Evolutionary conservation across 2,113 vertebrate species (phyloP).

Genomic region (Lampris incognitus): DNA sequence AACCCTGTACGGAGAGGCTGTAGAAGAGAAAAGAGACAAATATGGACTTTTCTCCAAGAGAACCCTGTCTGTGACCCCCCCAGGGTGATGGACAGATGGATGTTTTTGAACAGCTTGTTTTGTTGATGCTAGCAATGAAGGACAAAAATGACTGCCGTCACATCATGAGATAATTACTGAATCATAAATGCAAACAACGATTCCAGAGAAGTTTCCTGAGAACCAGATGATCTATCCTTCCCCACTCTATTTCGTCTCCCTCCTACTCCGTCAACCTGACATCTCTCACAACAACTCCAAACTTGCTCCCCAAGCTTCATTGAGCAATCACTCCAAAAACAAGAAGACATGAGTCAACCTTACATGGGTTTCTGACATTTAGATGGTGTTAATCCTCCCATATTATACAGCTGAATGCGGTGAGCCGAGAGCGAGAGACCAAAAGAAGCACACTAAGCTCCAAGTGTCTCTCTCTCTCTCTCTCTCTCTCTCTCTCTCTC

Average conservation of each 20-base stretch:
- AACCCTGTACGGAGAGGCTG: conserved; percentile 32
- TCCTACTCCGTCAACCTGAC: conserved; percentile 23
- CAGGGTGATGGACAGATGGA: conserved; percentile 30
- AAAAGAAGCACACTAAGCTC: not conserved
- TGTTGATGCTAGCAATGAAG: conserved; percentile 54
- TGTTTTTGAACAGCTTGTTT: conserved; percentile 51
- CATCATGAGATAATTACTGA: conserved; percentile 44
- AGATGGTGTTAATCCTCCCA: conserved; percentile 1
- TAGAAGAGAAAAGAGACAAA: conserved; percentile 57
- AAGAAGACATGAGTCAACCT: conserved; percentile 27
- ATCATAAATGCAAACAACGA: conserved; percentile 43
- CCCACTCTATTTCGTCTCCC: conserved; percentile 34
- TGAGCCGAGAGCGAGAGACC: not conserved
- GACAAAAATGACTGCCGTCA: conserved; percentile 35
- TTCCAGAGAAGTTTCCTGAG: conserved; percentile 37
- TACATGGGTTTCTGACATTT: conserved; percentile 38
- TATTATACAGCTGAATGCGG: conserved; percentile 32
- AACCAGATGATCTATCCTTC: conserved; percentile 33
- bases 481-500: too few relatives aligned
- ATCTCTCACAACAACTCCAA: conserved; percentile 38
- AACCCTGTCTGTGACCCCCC: conserved; percentile 42
- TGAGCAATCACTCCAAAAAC: not conserved
- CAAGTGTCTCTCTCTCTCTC: not conserved
- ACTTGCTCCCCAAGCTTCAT: conserved; percentile 16
- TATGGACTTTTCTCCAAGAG: conserved; percentile 59